Evolutionary conservation across 2,113 vertebrate genomes (phyloP), one percentile per base, ranked within the genome.

Genomic region (Delphinus delphis): DNA sequence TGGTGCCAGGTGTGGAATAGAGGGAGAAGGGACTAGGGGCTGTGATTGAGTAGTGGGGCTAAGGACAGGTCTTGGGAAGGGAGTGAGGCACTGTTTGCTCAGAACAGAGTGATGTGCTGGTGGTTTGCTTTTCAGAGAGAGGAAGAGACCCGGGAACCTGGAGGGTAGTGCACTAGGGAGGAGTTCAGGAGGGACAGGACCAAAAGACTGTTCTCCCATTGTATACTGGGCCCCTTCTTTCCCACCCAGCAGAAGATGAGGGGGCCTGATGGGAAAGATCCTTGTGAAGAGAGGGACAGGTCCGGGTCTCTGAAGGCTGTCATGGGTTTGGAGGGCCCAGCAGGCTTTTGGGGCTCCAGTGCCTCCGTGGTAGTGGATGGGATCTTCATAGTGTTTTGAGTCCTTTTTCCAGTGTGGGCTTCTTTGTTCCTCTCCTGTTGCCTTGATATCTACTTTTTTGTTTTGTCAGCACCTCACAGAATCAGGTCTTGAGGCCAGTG

Each of bases 171-270:
- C n/a, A 13, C 47, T 68, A n/a, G 82, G 8, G 65, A 68, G 77
- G 77, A 77, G 76, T 60, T 83, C 33, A 63, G 84, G 55, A 73
- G 65, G 50, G 76, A 50, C 50, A 82, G 92, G n/a, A 71, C 70
- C 80, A 83, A 23, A 96, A 84, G 50, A 63, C 55, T 65, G 65
- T 50, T 31, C 65, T 63, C 65, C 88, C 41, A 63, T 96, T 97
- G 97, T 97, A 87, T 97, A 6, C 82, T 85, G 85, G 76, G 91
- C 44, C 33, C 41, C 38, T 92, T 25, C 31, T 79, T 44, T 41
- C 15, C 31, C 62, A 4, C n/a, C 82, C 90, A 70, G 36, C n/a
- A 88, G 38, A 95, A 76, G 70, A 70, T 14, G 38, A 63, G 53
- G 14, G 41, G 14, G 44, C n/a, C 17, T 25, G 58, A 36, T 86